Conservation (phyloP, 2,888 invertebrate genomes). For the Platycnemis pennipes region DNA sequence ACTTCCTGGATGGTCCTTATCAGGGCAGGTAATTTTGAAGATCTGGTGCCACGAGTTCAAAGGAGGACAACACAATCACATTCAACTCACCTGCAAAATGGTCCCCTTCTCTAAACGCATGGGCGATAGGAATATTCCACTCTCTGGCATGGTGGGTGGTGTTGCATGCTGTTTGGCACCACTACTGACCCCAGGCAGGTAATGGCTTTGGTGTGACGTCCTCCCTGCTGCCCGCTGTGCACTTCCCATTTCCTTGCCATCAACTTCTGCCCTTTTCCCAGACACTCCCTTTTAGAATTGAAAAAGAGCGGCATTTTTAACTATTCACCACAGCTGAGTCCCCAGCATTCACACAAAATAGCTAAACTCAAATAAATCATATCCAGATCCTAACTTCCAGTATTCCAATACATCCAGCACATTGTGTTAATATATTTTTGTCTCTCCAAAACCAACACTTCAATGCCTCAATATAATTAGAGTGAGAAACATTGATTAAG, state of each 20-base stretch:
- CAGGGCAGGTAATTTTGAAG: no score
- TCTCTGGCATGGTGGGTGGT: neutral
- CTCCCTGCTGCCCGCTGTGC: neutral
- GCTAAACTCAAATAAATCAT: no score
- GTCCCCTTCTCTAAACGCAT: slow-evolving; percentile 51
- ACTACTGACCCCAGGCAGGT: slow-evolving; percentile 46
- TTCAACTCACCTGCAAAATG: slow-evolving; percentile 32
- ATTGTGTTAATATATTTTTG: no score
- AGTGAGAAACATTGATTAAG: no score
- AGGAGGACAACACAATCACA: neutral
- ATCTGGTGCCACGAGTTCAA: no score
- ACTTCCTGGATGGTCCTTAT: no score
- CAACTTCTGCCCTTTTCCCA: slow-evolving; percentile 33
- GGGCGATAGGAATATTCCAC: slow-evolving; percentile 56
- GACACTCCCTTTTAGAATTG: neutral
- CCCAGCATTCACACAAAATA: no score
- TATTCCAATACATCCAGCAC: no score
- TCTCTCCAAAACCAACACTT: no score
- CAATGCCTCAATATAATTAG: no score
- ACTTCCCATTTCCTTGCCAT: slow-evolving; percentile 13
- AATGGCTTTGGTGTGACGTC: neutral
- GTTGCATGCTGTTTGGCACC: neutral
- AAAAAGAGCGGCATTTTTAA: neutral
- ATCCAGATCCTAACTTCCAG: no score
- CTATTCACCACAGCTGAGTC: no score